Base-by-base conservation (phyloP, 1,140 invertebrate species). In the Phocides pigmalion region DNA sequence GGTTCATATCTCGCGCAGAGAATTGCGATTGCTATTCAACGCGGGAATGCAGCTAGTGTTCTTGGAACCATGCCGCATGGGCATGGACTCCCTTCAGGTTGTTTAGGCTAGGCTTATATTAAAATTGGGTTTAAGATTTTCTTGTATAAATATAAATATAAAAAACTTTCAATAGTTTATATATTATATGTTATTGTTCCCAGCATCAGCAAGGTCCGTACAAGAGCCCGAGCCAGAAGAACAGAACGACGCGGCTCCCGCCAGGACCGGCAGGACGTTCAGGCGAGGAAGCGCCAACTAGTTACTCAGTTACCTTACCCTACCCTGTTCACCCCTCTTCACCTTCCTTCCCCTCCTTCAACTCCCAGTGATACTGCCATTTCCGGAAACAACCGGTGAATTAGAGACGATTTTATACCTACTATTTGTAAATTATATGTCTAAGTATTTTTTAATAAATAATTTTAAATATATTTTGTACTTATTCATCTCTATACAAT, bases 391-490 rank as follows among this genome's bases (percentile, higher is more conserved):
- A 59, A 64, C 69, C 65, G 61, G 70, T 70, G 62, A 70, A 73
- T 71, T 74, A 68, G 58, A 65, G 61, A 63, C 61, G 41, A 69
- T 68, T 72, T 80, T 81, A 81, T 81, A 76, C 65, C 72, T 81
- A 67, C 70, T 72, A 72, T 73, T 83, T 89, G 79, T 87, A 87
- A 89, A 87, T 83, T 79, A 82, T 86, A 84, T 71, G 69, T 82
- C 65, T 85, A 87, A 87, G 86, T 87, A 86, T 79, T 84, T 85
- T 79, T 81, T 84, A 84, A 80, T 82, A 89, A 82, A 82, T 82
- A 81, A 84, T 76, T 82, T 74, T 76, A 74, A 71, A 70, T 73
- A 22, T 66, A 46, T 39, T 35, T 62, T 17, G 22, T 64, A 68
- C 63, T 20, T 65, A 39, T 70, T 54, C 9, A 46, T 2, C 1